Evolutionary conservation across 1,140 invertebrate genomes (phyloP), one percentile per base, ranked within the genome.

Genomic region (Dolichoris vasculosae): DNA sequence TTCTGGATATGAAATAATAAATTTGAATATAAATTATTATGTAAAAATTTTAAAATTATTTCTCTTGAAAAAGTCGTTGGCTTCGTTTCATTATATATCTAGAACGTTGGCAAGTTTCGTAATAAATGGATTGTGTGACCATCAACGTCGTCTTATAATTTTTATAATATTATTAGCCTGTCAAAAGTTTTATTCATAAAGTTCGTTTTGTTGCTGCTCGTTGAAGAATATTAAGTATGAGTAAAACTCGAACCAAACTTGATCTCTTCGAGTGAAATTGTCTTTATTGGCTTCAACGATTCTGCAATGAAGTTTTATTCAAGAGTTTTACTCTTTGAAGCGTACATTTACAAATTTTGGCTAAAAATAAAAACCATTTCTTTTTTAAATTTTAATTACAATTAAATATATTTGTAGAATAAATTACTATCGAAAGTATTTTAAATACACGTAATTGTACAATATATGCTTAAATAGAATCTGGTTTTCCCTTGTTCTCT

Each of bases 321-420:
- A 59, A 59, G 26, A 59, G 23, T 59, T 59, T 59, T 26, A 59
- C 9, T 59, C 26, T 67, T 67, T 1, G 4, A 35, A 0, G 32
- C 32, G 20, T 38, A 81, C 32, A 81, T 48, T 81, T 69, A 35
- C 69, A 64, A 69, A 23, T 43, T 79, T 11, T 63, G 38, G 30
- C 51, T 43, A 20, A 35, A 26, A 40, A 69, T 73, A 73, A 59
- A 59, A 59, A 23, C 4, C n/a, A n/a, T n/a, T n/a, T n/a, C n/a
- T n/a, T n/a, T n/a, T n/a, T n/a, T n/a, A n/a, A n/a, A n/a, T n/a
- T n/a, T n/a, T n/a, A n/a, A n/a, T n/a, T n/a, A n/a, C n/a, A n/a
- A n/a, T n/a, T n/a, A n/a, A n/a, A n/a, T n/a, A n/a, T n/a, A n/a
- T n/a, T n/a, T n/a, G n/a, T n/a, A n/a, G n/a, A n/a, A n/a, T n/a